A percentile compares a stretch with the other conserved stretches of the same genome.
These are phyloP conservation scores for Macrochelys suwanniensis DNA, from an alignment of 2,797 vertebrate species.

Conservation along the genomic window DNA sequence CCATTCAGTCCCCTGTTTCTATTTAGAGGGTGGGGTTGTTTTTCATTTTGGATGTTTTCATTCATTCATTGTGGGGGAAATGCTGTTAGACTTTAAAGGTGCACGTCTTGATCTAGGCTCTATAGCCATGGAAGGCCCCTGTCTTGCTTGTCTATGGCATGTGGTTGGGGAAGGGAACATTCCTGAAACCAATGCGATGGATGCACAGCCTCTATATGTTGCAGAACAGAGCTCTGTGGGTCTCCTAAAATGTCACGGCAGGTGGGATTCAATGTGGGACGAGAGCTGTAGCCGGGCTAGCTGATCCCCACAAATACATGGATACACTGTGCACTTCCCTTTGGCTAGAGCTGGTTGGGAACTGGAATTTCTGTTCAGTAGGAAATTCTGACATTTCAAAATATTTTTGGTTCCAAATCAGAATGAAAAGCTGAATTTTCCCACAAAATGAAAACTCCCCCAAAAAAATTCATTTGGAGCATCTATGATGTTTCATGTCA, in stretches of 20 bases:
- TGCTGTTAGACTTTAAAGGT: background rate
- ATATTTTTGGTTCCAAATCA: background rate
- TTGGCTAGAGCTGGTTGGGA: background rate
- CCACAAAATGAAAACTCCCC: background rate
- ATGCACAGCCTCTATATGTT: accelerated
- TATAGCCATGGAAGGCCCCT: background rate
- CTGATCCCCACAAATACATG: background rate
- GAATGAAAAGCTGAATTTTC: background rate
- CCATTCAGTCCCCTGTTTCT: background rate
- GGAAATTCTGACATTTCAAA: background rate
- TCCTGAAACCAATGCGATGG: background rate
- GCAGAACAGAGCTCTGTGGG: background rate
- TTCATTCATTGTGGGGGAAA: background rate
- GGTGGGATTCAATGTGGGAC: background rate
- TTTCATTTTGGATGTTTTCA: background rate
- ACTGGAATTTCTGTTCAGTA: background rate
- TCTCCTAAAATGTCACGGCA: background rate
- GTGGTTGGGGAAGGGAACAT: background rate
- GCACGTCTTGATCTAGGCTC: background rate
- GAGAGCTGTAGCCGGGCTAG: background rate
- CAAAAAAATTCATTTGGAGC: background rate
- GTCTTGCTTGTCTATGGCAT: background rate
- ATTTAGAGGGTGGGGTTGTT: background rate
- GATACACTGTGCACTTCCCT: background rate
- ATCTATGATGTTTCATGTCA: background rate